Percentiles rank a stretch among this genome's conserved stretches.
Conservation (phyloP, 2,888 invertebrate species). For the Elysia crispata region DNA sequence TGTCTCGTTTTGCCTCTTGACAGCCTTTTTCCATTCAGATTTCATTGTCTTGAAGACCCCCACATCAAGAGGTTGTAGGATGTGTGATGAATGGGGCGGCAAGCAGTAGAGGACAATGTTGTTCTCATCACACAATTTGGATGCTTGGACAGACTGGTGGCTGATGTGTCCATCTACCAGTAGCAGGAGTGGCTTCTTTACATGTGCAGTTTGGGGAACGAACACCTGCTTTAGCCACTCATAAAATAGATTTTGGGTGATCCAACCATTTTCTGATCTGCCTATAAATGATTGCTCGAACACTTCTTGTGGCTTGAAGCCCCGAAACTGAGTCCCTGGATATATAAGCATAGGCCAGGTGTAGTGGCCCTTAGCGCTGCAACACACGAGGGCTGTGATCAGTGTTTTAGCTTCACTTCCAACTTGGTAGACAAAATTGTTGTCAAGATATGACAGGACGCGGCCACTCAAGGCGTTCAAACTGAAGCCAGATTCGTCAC, state of each 20-base stretch:
- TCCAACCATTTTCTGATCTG: conserved; percentile 29
- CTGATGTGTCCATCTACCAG: conserved; percentile 23
- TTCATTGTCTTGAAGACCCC: conserved; percentile 24
- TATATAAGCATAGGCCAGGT: conserved; percentile 21
- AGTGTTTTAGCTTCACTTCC: neutral
- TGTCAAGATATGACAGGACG: conserved; percentile 3
- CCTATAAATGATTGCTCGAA: conserved; percentile 9
- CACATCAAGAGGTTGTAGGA: conserved; percentile 30
- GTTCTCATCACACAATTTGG: conserved; percentile 10
- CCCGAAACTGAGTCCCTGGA: conserved; percentile 26
- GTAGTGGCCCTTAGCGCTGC: conserved; percentile 17
- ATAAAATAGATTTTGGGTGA: neutral
- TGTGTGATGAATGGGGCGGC: conserved; percentile 25
- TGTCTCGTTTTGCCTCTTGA: conserved; percentile 2
- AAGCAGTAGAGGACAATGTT: conserved; percentile 16
- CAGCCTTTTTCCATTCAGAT: conserved; percentile 12
- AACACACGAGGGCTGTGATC: conserved; percentile 36
- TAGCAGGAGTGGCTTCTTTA: conserved; percentile 16
- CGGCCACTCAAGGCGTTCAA: neutral
- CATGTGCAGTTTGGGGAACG: conserved; percentile 20
- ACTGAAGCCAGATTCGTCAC: conserved; percentile 20
- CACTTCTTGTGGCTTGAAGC: conserved; percentile 21
- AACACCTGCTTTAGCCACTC: conserved; percentile 19
- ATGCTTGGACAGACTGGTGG: conserved; percentile 13
- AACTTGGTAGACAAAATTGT: conserved; percentile 24